Evolutionary conservation across 1,140 invertebrate genomes (phyloP).

Genomic region (Delia radicum): DNA sequence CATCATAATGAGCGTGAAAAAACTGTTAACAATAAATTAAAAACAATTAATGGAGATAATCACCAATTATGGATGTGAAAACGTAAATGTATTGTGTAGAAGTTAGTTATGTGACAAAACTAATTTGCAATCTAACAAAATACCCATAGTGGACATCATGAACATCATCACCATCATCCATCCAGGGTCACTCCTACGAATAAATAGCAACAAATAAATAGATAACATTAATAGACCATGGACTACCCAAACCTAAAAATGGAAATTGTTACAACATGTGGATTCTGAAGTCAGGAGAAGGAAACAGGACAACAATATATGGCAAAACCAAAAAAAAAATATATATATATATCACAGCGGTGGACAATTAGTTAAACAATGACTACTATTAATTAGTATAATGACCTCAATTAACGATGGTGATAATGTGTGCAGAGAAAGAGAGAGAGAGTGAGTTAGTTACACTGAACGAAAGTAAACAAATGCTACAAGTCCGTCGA

Average conservation of each 20-base stretch:
- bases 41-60: constrained; percentile 20
- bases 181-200: neutral
- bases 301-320: neutral
- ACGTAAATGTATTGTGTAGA: neutral
- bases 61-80: constrained; percentile 18
- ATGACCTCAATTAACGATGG: constrained; percentile 18
- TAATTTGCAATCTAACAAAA: constrained; percentile 14
- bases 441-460: neutral
- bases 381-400: constrained; percentile 17
- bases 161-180: too few species aligned
- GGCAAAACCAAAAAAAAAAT: neutral
- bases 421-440: neutral
- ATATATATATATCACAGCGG: neutral
- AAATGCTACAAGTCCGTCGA: too few species aligned
- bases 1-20: constrained; percentile 1
- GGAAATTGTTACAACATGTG: neutral
- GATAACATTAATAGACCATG: neutral
- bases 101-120: constrained; percentile 3
- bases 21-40: neutral
- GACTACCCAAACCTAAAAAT: neutral
- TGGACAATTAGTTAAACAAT: constrained; percentile 15
- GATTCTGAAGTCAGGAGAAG: neutral
- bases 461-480: neutral
- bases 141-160: neutral
- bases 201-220: neutral